These are phyloP conservation scores for Nipponia nippon DNA, from an alignment of 2,113 vertebrate genomes.

Conservation along the genomic window DNA sequence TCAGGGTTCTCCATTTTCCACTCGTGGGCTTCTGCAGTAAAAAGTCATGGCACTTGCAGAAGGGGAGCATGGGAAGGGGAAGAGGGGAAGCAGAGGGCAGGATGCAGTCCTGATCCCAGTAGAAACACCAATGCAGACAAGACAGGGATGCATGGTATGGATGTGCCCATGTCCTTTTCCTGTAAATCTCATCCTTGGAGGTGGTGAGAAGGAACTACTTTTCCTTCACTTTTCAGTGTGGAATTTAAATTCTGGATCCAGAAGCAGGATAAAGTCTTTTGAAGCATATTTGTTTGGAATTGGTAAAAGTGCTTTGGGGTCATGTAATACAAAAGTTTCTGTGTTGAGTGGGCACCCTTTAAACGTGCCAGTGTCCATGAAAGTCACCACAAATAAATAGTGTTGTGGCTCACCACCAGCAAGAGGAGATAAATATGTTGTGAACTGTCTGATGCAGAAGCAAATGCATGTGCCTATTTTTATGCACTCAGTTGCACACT, in stretches of 20 bases:
- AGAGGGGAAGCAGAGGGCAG: neutral
- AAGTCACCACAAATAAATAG: neutral
- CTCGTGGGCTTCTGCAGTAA: neutral
- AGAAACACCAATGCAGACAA: neutral
- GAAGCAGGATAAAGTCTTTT: neutral
- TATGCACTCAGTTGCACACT: neutral
- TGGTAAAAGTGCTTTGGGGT: neutral
- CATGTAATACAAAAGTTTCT: neutral
- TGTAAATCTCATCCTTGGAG: neutral
- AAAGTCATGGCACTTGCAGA: neutral
- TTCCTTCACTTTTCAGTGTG: neutral
- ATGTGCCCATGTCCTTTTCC: neutral
- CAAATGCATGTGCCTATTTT: constrained; percentile 11
- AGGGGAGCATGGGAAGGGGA: neutral
- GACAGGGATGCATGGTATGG: neutral
- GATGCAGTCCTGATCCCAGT: neutral
- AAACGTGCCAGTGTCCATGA: neutral
- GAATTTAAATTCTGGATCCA: neutral
- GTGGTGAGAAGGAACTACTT: neutral
- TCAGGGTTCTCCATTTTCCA: neutral
- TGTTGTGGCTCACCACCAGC: neutral
- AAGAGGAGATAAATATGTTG: neutral
- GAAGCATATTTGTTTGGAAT: neutral
- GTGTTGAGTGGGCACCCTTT: neutral
- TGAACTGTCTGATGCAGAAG: neutral